Base-by-base conservation (phyloP, 2,888 invertebrate species). In the Andrena camellia region DNA sequence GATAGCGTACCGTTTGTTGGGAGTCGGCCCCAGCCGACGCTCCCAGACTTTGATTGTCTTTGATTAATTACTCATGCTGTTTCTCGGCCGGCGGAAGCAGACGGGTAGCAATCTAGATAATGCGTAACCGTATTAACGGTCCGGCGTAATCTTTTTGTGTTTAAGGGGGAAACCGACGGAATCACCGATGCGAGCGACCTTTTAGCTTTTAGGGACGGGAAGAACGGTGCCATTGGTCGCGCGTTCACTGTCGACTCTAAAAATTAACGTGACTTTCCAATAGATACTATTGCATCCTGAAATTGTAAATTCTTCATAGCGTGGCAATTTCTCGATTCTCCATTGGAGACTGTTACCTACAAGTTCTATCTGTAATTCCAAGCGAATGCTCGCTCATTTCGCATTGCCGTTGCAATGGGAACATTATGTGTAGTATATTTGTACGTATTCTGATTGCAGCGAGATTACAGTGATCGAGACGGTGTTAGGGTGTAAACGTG, bases 41-140 rank as follows among this genome's bases (percentile, higher is more conserved):
- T 93, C 94, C 92, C 93, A 93, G 92, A 91, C 90, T 93, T 93
- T 93, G 94, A 94, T 93, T 93, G 93, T 93, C 92, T 92, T 92
- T 94, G 93, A 94, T 94, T 93, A 93, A 94, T 94, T 93, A 92
- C 92, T 89, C 90, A 85, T 88, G 90, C 90, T 87, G 89, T 89
- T 91, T 90, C 91, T 90, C 89, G 89, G 86, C 85, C 89, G 85
- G 88, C 91, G 90, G 91, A 90, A 90, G 90, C 87, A 87, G 84
- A 86, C 89, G 86, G 85, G 85, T 83, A 89, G 90, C 89, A 90
- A 94, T 94, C 93, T 92, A 92, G 93, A 93, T 93, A 93, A 92
- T 90, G 91, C 89, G 89, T 91, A 91, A 92, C 91, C 90, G 92
- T 92, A 92, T 92, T 92, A 93, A 92, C 90, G 87, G 90, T 83